Evolutionary conservation across 1,140 invertebrate genomes (phyloP).

Genomic region (Dermatophagoides farinae): DNA sequence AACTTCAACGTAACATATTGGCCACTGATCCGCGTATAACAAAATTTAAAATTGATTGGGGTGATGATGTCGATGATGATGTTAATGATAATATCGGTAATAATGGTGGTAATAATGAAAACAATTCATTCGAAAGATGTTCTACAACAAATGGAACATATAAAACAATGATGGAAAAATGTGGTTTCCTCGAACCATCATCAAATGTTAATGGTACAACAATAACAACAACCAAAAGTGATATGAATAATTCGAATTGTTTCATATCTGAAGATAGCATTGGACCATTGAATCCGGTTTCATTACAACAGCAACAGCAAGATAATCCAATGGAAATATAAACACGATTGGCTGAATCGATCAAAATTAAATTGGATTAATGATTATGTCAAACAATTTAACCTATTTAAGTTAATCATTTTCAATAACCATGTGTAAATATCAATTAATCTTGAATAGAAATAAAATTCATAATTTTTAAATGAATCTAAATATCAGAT

Average conservation of each 20-base stretch:
- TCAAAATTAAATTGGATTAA: too few relatives aligned
- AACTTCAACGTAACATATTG: conserved; percentile 77
- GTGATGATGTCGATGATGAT: conserved; percentile 33
- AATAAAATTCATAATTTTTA: background rate
- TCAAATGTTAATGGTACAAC: too few relatives aligned
- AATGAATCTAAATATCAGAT: background rate
- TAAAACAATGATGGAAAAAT: too few relatives aligned
- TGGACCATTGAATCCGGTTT: conserved; percentile 18
- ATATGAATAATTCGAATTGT: background rate
- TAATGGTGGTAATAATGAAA: background rate
- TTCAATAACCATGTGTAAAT: background rate
- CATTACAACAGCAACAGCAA: background rate
- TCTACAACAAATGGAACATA: background rate
- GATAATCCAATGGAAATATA: too few relatives aligned
- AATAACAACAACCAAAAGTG: too few relatives aligned
- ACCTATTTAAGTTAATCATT: too few relatives aligned
- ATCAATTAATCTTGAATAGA: background rate
- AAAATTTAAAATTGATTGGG: conserved; percentile 93
- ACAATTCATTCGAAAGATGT: background rate
- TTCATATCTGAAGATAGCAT: conserved; percentile 17
- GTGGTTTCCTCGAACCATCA: too few relatives aligned
- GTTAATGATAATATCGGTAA: background rate
- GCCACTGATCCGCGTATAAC: conserved; percentile 84
- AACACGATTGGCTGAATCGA: too few relatives aligned
- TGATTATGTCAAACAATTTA: too few relatives aligned